phyloP scores from a whole-genome alignment of 2,113 vertebrate species.

The Anarhynchus alexandrinus region DNA sequence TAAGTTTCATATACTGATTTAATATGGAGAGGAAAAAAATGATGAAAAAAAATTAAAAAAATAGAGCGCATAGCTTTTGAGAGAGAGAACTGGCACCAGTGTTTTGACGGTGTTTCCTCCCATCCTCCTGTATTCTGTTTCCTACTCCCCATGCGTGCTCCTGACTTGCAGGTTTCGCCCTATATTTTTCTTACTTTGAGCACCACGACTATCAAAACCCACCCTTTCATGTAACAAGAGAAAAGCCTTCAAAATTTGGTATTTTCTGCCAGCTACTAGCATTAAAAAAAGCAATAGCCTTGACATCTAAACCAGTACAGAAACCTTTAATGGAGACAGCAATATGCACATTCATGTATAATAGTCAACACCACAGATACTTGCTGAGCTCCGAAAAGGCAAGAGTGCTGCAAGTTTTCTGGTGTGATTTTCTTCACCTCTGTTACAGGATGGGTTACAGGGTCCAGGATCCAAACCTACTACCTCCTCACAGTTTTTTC shows the following conservation, averaged over 20 bases:
- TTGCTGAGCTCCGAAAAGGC: not conserved
- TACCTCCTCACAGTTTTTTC: not conserved
- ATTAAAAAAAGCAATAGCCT: not conserved
- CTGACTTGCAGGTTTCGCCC: not conserved
- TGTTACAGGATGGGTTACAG: not conserved
- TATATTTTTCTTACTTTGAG: not conserved
- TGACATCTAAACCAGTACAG: not conserved
- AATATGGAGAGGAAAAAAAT: not conserved
- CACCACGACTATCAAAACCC: not conserved
- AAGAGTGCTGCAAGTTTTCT: not conserved
- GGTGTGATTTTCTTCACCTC: not conserved
- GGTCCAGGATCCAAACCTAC: not conserved
- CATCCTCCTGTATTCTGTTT: not conserved
- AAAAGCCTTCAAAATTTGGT: not conserved
- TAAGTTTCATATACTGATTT: not conserved
- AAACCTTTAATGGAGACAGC: not conserved
- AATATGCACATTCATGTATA: not conserved
- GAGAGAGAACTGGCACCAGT: not conserved
- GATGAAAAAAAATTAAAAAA: too few species aligned
- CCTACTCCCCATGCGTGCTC: accelerated
- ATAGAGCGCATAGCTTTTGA: not conserved
- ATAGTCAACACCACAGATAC: not conserved
- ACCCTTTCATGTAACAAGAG: not conserved
- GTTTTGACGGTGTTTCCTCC: not conserved
- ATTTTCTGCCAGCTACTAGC: not conserved